Conservation (phyloP, 2,888 invertebrate genomes). For the Brenthis daphne region DNA sequence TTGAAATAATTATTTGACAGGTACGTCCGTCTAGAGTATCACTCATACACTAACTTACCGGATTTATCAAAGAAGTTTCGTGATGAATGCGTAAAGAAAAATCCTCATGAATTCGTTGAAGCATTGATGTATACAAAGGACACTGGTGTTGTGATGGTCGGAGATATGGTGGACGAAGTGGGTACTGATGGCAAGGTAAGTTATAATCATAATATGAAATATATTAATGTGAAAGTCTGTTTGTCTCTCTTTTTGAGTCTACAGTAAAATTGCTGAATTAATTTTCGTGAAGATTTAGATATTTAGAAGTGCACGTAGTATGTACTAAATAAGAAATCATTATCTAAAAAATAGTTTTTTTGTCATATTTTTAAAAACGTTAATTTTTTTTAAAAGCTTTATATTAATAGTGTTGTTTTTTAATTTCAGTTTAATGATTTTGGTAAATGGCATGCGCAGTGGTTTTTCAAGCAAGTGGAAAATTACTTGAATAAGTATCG, state of each 20-base stretch:
- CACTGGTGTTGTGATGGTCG: constrained; percentile 89
- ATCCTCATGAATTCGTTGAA: constrained; percentile 88
- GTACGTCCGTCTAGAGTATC: constrained; percentile 85
- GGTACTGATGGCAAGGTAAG: constrained; percentile 82
- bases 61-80: constrained; percentile 77
- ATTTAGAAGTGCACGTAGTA: too few relatives aligned
- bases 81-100: constrained; percentile 71
- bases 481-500: constrained; percentile 61
- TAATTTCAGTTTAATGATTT: constrained; percentile 85
- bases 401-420: too few relatives aligned
- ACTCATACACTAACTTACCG: constrained; percentile 80
- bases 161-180: constrained; percentile 84
- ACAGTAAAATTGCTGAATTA: too few relatives aligned
- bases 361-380: too few relatives aligned
- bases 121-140: constrained; percentile 85
- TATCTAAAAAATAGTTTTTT: too few relatives aligned
- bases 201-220: too few relatives aligned
- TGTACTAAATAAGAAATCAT: too few relatives aligned
- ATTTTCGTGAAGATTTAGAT: too few relatives aligned
- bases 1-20: constrained; percentile 48
- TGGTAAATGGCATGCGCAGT: constrained; percentile 90
- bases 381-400: too few relatives aligned
- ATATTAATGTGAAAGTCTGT: too few relatives aligned
- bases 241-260: too few relatives aligned
- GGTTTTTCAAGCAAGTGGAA: constrained; percentile 92